Evolutionary conservation across 2,113 vertebrate genomes (phyloP).

Genomic region (Caranx melampygus): DNA sequence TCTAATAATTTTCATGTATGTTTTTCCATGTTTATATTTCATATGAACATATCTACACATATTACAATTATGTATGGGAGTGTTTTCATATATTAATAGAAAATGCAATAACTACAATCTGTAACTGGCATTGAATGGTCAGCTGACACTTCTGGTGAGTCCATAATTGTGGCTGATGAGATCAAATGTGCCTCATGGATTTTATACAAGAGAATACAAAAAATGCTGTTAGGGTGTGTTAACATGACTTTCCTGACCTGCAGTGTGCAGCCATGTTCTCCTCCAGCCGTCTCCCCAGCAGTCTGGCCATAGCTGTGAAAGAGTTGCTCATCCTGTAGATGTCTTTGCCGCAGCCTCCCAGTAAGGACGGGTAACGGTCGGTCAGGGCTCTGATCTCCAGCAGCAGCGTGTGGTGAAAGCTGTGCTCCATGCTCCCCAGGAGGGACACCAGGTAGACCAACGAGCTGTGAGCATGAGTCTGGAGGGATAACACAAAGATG

Average conservation of each 20-base stretch:
- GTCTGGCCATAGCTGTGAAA: conserved; percentile 89
- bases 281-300: conserved; percentile 87
- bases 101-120: background rate
- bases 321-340: conserved; percentile 97
- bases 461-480: conserved; percentile 88
- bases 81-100: background rate
- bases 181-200: background rate
- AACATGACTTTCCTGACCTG: conserved; percentile 81
- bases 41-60: no score
- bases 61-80: background rate
- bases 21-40: no score
- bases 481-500: conserved; percentile 10
- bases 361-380: conserved; percentile 84
- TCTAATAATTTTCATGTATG: no score
- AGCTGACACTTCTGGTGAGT: no score
- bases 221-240: background rate
- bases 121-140: no score
- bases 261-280: background rate
- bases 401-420: conserved; percentile 90
- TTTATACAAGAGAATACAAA: background rate
- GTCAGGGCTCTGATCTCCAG: conserved; percentile 92
- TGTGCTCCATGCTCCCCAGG: conserved; percentile 91
- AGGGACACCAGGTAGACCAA: conserved; percentile 90
- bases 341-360: conserved; percentile 90
- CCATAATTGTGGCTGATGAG: no score